Conservation (phyloP, 35 echinoderm and acorn worm species). For the Heliocidaris erythrogramma region DNA sequence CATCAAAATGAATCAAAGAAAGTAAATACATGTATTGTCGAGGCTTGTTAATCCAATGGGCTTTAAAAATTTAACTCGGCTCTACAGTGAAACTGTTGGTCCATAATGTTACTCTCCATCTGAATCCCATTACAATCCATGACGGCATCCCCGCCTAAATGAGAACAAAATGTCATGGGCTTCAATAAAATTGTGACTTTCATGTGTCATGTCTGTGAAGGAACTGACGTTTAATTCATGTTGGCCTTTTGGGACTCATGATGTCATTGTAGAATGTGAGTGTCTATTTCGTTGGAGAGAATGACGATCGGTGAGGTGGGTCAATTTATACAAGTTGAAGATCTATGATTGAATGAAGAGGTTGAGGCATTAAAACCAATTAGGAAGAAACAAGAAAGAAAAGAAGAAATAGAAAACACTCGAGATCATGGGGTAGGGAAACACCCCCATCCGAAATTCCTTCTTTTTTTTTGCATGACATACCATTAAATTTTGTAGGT, state of each 20-base stretch:
- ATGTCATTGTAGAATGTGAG: neutral
- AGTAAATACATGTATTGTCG: too few relatives aligned
- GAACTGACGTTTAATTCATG: neutral
- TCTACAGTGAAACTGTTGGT: neutral
- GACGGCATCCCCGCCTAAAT: neutral
- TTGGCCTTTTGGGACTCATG: neutral
- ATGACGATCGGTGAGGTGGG: neutral
- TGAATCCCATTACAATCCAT: constrained; percentile 2
- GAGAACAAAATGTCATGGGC: neutral
- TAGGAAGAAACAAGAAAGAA: neutral
- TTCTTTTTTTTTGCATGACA: too few relatives aligned
- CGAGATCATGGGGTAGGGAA: too few relatives aligned
- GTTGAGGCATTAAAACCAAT: neutral
- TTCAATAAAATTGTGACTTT: neutral
- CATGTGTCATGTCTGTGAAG: constrained; percentile 9
- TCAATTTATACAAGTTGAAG: too few relatives aligned
- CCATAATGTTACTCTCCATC: neutral
- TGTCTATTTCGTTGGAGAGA: neutral
- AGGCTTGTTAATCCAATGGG: too few relatives aligned
- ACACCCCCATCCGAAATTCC: too few relatives aligned
- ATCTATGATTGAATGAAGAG: too few relatives aligned
- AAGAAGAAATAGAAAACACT: too few relatives aligned
- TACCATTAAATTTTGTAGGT: too few relatives aligned
- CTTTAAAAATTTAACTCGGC: neutral
- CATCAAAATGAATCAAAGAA: too few relatives aligned